Evolutionary conservation across 2,113 vertebrate species (phyloP).

Genomic region (Bubalus kerabau): DNA sequence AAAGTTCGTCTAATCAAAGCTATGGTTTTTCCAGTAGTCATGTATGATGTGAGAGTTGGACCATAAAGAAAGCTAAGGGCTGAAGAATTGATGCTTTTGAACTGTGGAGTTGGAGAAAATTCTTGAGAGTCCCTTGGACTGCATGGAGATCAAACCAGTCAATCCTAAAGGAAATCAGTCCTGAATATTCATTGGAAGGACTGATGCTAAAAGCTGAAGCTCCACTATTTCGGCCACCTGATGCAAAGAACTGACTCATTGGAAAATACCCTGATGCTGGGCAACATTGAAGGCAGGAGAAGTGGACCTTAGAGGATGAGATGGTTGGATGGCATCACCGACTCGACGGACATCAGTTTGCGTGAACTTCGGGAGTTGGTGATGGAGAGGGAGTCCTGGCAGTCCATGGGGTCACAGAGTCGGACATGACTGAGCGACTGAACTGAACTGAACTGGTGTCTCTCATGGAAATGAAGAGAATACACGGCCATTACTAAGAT

Average conservation of each 20-base stretch:
- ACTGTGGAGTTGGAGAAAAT: not conserved
- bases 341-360: not conserved
- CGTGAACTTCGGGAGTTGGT: not conserved
- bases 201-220: not conserved
- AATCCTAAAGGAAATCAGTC: not conserved
- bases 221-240: not conserved
- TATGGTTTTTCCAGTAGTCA: not conserved
- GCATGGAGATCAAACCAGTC: not conserved
- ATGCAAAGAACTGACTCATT: not conserved
- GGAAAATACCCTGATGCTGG: not conserved
- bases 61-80: not conserved
- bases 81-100: not conserved
- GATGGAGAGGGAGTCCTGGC: not conserved
- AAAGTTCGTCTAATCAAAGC: not conserved
- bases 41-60: not conserved
- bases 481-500: not conserved
- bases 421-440: rapidly evolving
- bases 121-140: not conserved
- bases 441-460: not conserved
- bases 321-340: not conserved
- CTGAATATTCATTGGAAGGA: not conserved
- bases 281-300: not conserved
- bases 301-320: not conserved
- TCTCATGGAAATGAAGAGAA: not conserved
- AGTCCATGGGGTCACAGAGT: not conserved